Base-by-base conservation (phyloP, 2,113 vertebrate species). In the Gavia stellata region DNA sequence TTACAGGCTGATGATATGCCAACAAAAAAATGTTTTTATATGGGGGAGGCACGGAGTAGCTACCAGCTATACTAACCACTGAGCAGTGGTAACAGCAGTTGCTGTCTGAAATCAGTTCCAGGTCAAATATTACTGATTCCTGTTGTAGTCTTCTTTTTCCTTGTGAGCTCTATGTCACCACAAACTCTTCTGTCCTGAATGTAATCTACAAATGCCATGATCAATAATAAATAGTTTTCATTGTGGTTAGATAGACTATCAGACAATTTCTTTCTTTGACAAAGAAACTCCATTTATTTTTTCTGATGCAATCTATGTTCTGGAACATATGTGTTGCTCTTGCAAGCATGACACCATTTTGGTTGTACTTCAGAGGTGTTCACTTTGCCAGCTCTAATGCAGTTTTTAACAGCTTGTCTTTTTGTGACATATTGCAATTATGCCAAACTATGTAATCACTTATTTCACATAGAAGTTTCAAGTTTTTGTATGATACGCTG, bases 391-490 rank as follows among this genome's bases (percentile, higher is more conserved):
- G 97, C 94, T 96, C 94, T 96, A 96, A 97, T 92, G 92, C 92
- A 94, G 91, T 94, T 96, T 97, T 96, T 96, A 96, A 97, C 95
- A 96, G 97, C 96, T 94, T 96, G 96, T 95, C 95, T 97, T 96
- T 97, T 97, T 92, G 91, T 97, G 95, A 97, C 95, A 97, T 96
- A 95, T 96, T 97, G 96, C 96, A 97, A 95, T 96, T 97, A 96
- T 97, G 97, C 97, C 96, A 95, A 96, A 96, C 94, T 95, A 96
- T 97, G 95, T 97, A 97, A 96, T 96, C 97, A 97, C 95, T 95
- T 96, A 92, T 96, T 97, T 96, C 95, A 96, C 88, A 89, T 96
- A 1, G 65, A 95, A 96, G 72, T 91, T 96, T 97, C 86, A 94
- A 96, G 83, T 61, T 95, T 96, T 95, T 92, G 59, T 97, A 94